Evolutionary conservation across 2,888 invertebrate species (phyloP), one percentile per base, ranked within the genome.

Genomic region (Pimpla rufipes): DNA sequence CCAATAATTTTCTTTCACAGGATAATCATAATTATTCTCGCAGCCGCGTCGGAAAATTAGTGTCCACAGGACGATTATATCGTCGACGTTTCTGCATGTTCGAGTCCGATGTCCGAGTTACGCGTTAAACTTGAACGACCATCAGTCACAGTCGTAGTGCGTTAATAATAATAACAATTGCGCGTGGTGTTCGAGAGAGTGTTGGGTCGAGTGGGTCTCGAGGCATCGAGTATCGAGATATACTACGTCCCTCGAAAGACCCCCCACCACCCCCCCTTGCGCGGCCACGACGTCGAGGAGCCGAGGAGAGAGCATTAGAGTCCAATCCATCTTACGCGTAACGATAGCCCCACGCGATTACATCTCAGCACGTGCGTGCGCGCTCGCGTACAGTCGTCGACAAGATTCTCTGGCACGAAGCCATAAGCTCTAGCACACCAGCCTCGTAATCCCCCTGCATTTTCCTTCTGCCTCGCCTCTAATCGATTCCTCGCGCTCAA

Each of bases 291-390:
- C 47, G 71, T 10, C 75, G 40, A 42, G 71, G 59, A 42, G 74
- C 68, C 66, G 67, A 47, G 18, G 52, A 64, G 80, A 84, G 80
- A 47, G 73, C 84, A 84, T 84, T 85, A 84, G 84, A 84, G 84
- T 81, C 79, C 82, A 75, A 85, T 85, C 78, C 84, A 82, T 84
- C 84, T 85, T 85, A 78, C 74, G 78, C 84, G 81, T 84, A 85
- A 85, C 85, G 85, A 84, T 85, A 81, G 84, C 81, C 64, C 75
- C 78, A 78, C 79, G 83, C 78, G 85, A 85, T 85, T 85, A 85
- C 82, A 85, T 85, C 84, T 85, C 80, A 84, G 82, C 85, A 84
- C 85, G 84, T 84, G 85, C 84, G 85, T 85, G 85, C 45, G 73
- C 64, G n/a, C 37, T 13, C 50, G 13, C 21, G 79, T 83, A 79